These are phyloP conservation scores for Furcifer pardalis DNA, from an alignment of 2,797 vertebrate genomes.

Conservation along the genomic window DNA sequence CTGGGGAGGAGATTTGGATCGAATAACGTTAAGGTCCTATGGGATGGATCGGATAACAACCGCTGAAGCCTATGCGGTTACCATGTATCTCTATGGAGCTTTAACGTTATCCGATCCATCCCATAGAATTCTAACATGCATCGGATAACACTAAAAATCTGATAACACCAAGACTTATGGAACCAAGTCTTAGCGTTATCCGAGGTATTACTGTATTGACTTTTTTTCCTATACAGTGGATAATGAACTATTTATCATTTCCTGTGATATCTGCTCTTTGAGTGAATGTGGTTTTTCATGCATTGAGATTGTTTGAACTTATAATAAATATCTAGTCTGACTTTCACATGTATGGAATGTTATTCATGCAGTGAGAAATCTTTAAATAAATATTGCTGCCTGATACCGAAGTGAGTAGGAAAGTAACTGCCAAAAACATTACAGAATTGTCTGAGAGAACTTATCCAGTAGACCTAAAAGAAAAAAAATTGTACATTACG, in stretches of 20 bases:
- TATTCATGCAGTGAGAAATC: background rate
- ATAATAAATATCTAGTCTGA: background rate
- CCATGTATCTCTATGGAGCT: too few species aligned
- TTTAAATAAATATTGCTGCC: background rate
- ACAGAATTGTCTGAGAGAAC: background rate
- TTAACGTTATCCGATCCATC: too few species aligned
- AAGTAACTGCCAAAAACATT: background rate
- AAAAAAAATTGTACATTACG: background rate
- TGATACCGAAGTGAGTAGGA: background rate
- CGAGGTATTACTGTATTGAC: too few species aligned
- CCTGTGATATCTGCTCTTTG: conserved; percentile 38
- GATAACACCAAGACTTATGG: too few species aligned
- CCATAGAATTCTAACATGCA: too few species aligned
- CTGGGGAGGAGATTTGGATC: too few species aligned
- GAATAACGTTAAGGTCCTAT: too few species aligned
- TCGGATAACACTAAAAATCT: too few species aligned
- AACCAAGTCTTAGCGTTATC: too few species aligned
- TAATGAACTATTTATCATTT: conserved; percentile 35
- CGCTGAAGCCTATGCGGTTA: too few species aligned
- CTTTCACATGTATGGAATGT: background rate
- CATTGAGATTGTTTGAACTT: conserved; percentile 41
- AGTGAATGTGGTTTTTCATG: conserved; percentile 46
- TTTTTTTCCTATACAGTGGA: background rate
- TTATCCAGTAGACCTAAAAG: background rate
- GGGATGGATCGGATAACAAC: too few species aligned